Evolutionary conservation across 2,113 vertebrate species (phyloP), one percentile per base, ranked within the genome.

Genomic region (Sialia sialis): DNA sequence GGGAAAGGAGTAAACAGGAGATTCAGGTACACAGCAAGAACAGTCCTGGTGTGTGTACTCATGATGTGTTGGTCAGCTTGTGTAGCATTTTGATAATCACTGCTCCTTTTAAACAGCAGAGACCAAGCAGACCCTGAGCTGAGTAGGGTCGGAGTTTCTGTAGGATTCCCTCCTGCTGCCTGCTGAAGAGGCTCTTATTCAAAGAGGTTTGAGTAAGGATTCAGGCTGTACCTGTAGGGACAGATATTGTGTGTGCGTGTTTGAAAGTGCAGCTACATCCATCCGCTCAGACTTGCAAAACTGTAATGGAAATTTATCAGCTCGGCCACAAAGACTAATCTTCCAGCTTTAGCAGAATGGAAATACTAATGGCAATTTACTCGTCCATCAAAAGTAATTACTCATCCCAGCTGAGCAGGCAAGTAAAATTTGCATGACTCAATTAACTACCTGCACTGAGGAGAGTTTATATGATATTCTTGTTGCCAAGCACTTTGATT

Each of bases 311-410:
- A 96, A 85, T 93, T 91, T 93, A 95, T 94, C 95, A 89, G 91
- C 60, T 64, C 4, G 64, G 67, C 82, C 83, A 91, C 91, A 89
- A 93, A 94, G 88, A 91, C 77, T 96, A 89, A 96, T 96, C 93
- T 95, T 82, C 66, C 59, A 87, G 85, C 70, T 84, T 95, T 89
- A 96, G 87, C 86, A 90, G 90, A 56, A 66, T 93, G 76, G 81
- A 97, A 93, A 79, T 62, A 91, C 91, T 97, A 90, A 95, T 95
- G 91, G 81, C 76, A 82, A 94, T 97, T 97, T 96, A 94, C 86
- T 96, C 18, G 16, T 93, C 95, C 90, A 91, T 96, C 95, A 96
- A 49, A 96, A 96, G 89, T 95, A 97, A 96, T 97, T 97, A 93
- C 73, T 83, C 21, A n/a, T 96, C 94, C 90, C 77, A 68, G 66